Evolutionary conservation across 2,113 vertebrate genomes (phyloP).

Genomic region (Scalopus aquaticus): DNA sequence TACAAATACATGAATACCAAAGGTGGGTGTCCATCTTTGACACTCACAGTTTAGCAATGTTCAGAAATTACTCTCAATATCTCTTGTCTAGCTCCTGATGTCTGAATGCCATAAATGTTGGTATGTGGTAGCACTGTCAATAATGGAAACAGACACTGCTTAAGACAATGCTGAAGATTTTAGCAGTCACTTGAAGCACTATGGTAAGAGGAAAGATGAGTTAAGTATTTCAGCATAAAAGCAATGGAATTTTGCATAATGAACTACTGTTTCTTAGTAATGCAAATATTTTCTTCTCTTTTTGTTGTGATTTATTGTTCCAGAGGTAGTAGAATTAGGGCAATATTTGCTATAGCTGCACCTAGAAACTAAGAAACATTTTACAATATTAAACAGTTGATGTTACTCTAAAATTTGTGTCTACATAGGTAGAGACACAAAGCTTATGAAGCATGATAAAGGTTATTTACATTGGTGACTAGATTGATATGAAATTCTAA

Average conservation of each 20-base stretch:
- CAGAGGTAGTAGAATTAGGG: conserved; percentile 1
- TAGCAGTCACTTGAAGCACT: neutral
- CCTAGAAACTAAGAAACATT: conserved; percentile 12
- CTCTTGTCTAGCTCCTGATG: neutral
- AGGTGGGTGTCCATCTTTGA: neutral
- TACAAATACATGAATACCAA: neutral
- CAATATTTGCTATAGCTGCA: neutral
- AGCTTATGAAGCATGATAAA: neutral
- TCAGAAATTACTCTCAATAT: neutral
- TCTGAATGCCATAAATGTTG: neutral
- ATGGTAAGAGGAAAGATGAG: neutral
- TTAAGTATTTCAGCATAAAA: neutral
- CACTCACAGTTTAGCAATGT: neutral
- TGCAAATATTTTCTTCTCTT: neutral
- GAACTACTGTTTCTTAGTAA: neutral
- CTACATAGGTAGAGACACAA: conserved; percentile 20
- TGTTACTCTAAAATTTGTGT: neutral
- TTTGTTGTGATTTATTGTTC: neutral
- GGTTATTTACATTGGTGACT: neutral
- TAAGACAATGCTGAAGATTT: neutral
- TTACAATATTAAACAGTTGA: neutral
- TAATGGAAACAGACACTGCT: neutral
- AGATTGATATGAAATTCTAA: neutral
- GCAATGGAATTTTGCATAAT: neutral
- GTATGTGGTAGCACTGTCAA: neutral